Evolutionary conservation across 2,888 invertebrate genomes (phyloP).

Genomic region (Euphydryas editha): DNA sequence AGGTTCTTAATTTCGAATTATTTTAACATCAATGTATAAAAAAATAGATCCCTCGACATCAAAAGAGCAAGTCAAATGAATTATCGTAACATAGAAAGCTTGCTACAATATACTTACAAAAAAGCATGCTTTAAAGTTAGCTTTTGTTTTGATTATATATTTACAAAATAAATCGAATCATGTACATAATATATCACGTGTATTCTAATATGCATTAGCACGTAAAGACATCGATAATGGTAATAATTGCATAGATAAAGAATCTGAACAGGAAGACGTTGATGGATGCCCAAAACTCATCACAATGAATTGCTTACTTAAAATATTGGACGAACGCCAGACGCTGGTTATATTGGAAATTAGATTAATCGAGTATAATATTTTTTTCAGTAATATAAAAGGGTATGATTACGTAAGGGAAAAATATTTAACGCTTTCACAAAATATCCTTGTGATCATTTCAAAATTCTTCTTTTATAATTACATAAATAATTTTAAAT

Average conservation of each 20-base stretch:
- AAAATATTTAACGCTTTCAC: neutral
- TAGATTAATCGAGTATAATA: neutral
- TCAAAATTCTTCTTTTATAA: neutral
- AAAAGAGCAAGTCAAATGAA: conserved; percentile 81
- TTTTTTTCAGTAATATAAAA: conserved; percentile 4
- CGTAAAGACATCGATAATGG: conserved; percentile 8
- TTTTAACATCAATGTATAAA: conserved; percentile 53
- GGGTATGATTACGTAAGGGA: neutral
- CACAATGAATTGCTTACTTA: conserved; percentile 48
- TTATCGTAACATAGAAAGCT: conserved; percentile 64
- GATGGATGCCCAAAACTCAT: conserved; percentile 57
- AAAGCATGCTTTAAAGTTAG: conserved; percentile 48
- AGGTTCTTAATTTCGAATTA: conserved; percentile 60
- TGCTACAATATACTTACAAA: conserved; percentile 39
- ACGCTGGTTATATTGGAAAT: conserved; percentile 1
- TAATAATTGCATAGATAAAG: conserved; percentile 30
- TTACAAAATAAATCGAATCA: neutral
- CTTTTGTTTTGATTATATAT: conserved; percentile 57
- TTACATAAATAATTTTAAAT: no score
- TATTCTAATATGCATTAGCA: conserved; percentile 4
- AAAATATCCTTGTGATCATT: neutral
- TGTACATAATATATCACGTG: neutral
- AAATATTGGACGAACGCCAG: conserved; percentile 54
- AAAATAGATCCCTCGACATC: conserved; percentile 70
- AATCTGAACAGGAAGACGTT: conserved; percentile 47